Base-by-base conservation (phyloP, 2,888 invertebrate species). In the Tryphoninae sp. region DNA sequence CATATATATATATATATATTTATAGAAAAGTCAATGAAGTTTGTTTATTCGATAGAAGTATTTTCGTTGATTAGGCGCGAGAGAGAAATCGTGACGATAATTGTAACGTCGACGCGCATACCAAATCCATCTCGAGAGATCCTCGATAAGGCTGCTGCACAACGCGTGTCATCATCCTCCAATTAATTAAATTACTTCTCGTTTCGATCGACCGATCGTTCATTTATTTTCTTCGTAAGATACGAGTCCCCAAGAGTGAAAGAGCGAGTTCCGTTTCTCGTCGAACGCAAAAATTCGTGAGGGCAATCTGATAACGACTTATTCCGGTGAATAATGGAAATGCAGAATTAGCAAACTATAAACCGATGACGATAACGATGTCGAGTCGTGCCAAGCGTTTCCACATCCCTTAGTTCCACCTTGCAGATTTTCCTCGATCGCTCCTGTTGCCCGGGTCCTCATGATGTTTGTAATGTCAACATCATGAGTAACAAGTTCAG, bases 311-410 rank as follows among this genome's bases (percentile, higher is more conserved):
- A 40, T 68, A 16, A 82, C 81, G 83, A 85, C 84, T 87, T 87
- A 86, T 85, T 86, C 86, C 86, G 85, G 78, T 78, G 84, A 86
- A 85, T 19, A 84, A 82, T 80, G 74, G 76, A 81, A 33, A 82
- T 42, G 23, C 80, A 42, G 62, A 64, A 19, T 26, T 64, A 51
- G 33, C 9, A 40, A 53, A 78, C n/a, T 26, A 13, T 69, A 26
- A 58, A 58, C 49, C 33, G 64, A 71, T 51, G 19, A 62, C 55
- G 62, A 67, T 51, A 26, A 62, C 4, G 61, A 58, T 22, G 40
- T 23, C 64, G 53, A 58, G 74, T 83, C 80, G 82, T 84, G 84
- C 82, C 82, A 84, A 84, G 79, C 61, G 73, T 81, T 78, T 82
- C 80, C 49, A 77, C 61, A 42, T 78, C 68, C 71, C 78, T 65